Conservation (phyloP, 2,113 vertebrate genomes). For the Geothlypis trichas region DNA sequence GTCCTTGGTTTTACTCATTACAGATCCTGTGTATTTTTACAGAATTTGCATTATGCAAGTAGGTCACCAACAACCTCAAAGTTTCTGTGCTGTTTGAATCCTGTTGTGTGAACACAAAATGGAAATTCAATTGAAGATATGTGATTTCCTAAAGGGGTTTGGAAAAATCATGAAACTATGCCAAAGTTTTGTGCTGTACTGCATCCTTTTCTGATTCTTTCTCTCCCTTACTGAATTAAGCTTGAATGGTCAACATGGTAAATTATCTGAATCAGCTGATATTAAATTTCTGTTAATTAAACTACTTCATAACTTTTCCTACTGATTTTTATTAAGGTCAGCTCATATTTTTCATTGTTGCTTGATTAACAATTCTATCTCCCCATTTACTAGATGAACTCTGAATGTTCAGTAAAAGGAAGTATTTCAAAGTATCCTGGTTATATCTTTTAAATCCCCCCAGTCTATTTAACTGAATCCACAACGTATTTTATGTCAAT, state of each 20-base stretch:
- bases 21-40: not conserved
- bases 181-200: not conserved
- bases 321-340: conserved; percentile 66
- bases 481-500: conserved; percentile 19
- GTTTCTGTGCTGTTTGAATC: conserved; percentile 25
- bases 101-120: conserved; percentile 40
- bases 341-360: conserved; percentile 25
- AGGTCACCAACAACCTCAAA: conserved; percentile 37
- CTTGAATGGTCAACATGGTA: conserved; percentile 32
- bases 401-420: conserved; percentile 13
- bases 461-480: conserved; percentile 51
- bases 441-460: conserved; percentile 59
- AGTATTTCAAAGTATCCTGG: conserved; percentile 9
- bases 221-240: conserved; percentile 57
- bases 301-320: conserved; percentile 59
- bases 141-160: conserved; percentile 16
- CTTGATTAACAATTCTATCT: conserved; percentile 57
- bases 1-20: not conserved
- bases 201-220: not conserved
- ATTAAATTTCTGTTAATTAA: conserved; percentile 66
- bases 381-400: conserved; percentile 52
- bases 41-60: conserved; percentile 26
- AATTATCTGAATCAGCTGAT: conserved; percentile 52
- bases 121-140: conserved; percentile 39
- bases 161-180: conserved; percentile 24